Evolutionary conservation across 2,797 vertebrate genomes (phyloP).

Genomic region (Intellagama lesueurii): DNA sequence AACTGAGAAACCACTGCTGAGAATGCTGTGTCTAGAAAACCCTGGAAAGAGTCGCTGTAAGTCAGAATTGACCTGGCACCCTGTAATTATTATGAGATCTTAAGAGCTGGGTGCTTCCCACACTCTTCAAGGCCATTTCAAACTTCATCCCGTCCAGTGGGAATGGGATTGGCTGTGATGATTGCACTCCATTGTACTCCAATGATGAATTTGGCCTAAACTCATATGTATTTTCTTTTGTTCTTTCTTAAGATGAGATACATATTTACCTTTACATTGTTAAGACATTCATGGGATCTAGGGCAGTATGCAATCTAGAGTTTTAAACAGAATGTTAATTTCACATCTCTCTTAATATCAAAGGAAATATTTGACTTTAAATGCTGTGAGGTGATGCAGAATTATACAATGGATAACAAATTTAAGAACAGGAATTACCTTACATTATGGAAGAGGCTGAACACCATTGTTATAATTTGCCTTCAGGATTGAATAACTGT

Average conservation of each 20-base stretch:
- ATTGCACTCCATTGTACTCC: not conserved
- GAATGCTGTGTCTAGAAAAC: too few relatives aligned
- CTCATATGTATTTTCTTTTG: not conserved
- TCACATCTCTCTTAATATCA: not conserved
- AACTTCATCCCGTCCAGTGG: not conserved
- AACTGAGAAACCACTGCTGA: too few relatives aligned
- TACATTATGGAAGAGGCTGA: not conserved
- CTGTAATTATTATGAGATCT: not conserved
- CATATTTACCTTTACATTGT: constrained; percentile 1
- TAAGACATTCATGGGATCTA: not conserved
- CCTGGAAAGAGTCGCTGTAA: too few relatives aligned
- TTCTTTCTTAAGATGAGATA: not conserved
- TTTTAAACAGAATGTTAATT: not conserved
- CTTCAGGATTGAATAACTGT: not conserved
- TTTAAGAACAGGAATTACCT: not conserved
- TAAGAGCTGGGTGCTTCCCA: not conserved
- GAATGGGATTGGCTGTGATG: not conserved
- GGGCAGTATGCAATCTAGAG: not conserved
- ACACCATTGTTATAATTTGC: not conserved
- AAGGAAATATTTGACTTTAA: not conserved
- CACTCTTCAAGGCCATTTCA: not conserved
- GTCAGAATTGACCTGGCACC: too few relatives aligned
- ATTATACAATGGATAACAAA: not conserved
- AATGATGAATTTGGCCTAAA: not conserved
- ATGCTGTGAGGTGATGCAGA: not conserved